These are phyloP conservation scores for Drosophila nr. perissopoda DNA, from an alignment of 2,888 invertebrate species.

Conservation along the genomic window DNA sequence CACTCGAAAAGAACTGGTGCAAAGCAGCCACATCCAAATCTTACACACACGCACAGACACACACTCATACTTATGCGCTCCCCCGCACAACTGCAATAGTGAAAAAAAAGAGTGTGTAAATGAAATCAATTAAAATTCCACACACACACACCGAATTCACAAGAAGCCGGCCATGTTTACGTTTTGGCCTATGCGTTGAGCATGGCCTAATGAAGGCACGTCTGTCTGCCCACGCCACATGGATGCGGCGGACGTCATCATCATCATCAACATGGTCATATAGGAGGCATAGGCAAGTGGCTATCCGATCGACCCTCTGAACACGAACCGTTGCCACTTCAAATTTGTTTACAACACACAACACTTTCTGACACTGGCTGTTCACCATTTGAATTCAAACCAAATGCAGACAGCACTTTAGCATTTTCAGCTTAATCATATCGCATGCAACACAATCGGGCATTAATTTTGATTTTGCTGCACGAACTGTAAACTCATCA, in stretches of 20 bases:
- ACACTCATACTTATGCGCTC: not conserved
- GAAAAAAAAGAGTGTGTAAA: constrained; percentile 65
- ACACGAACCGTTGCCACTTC: constrained; percentile 61
- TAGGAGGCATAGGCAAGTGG: constrained; percentile 39
- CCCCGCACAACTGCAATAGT: constrained; percentile 41
- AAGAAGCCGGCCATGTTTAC: constrained; percentile 52
- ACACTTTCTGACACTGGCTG: constrained; percentile 55
- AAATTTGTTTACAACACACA: constrained; percentile 72
- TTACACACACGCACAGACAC: constrained; percentile 13
- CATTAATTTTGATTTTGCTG: constrained; percentile 64
- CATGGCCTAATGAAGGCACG: constrained; percentile 76
- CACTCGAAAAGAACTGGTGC: constrained; percentile 56
- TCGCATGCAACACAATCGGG: constrained; percentile 54
- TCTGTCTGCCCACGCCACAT: constrained; percentile 33
- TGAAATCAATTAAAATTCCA: constrained; percentile 75
- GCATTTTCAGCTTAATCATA: constrained; percentile 63
- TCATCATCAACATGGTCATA: constrained; percentile 10
- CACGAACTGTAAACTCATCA: constrained; percentile 70
- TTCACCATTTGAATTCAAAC: constrained; percentile 5
- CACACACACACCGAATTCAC: constrained; percentile 50
- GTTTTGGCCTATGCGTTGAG: constrained; percentile 62
- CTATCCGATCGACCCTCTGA: constrained; percentile 7
- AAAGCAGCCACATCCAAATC: constrained; percentile 29
- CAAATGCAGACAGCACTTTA: constrained; percentile 17
- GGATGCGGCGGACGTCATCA: constrained; percentile 20